Evolutionary conservation across 2,888 invertebrate species (phyloP).

Genomic region (Gasteruption jaculator): DNA sequence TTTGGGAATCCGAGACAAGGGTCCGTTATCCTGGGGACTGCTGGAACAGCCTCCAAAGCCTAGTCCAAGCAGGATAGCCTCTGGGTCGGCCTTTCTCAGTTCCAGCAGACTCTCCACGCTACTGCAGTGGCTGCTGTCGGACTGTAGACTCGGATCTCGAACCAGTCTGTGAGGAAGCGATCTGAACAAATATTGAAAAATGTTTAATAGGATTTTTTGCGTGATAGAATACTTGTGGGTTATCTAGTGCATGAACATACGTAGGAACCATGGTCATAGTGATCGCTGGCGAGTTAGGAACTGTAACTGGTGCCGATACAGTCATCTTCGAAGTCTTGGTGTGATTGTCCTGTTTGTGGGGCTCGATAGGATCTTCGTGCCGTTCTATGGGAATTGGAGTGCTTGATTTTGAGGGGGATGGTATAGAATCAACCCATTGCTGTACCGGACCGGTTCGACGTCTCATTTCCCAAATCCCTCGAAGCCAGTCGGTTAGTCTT

Average conservation of each 20-base stretch:
- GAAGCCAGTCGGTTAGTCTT: conserved; percentile 45
- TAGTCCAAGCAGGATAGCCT: conserved; percentile 76
- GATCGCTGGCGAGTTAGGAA: conserved; percentile 39
- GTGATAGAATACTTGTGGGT: conserved; percentile 4
- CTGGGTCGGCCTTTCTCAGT: conserved; percentile 81
- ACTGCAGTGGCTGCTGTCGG: conserved; percentile 65
- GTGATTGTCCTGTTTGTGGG: conserved; percentile 24
- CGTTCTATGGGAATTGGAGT: conserved; percentile 21
- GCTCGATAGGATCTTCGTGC: conserved; percentile 16
- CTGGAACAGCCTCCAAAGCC: conserved; percentile 71
- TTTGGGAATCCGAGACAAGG: conserved; percentile 73
- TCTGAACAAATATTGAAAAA: conserved; percentile 19
- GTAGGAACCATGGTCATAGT: conserved; percentile 32
- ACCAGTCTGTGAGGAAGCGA: conserved; percentile 37
- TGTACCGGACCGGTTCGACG: conserved; percentile 65
- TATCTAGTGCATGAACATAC: conserved; percentile 23
- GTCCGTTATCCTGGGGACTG: conserved; percentile 58
- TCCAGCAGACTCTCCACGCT: conserved; percentile 79
- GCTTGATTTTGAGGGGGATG: conserved; percentile 43
- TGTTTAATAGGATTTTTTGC: background rate
- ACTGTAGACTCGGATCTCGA: conserved; percentile 48
- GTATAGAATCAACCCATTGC: conserved; percentile 72
- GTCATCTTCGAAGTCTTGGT: conserved; percentile 39
- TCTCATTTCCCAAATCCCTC: conserved; percentile 56
- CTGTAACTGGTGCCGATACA: conserved; percentile 37